A percentile compares a stretch with the other conserved stretches of the same genome.
These are phyloP conservation scores for Ifrita kowaldi DNA, from an alignment of 2,113 vertebrate species.

Conservation along the genomic window DNA sequence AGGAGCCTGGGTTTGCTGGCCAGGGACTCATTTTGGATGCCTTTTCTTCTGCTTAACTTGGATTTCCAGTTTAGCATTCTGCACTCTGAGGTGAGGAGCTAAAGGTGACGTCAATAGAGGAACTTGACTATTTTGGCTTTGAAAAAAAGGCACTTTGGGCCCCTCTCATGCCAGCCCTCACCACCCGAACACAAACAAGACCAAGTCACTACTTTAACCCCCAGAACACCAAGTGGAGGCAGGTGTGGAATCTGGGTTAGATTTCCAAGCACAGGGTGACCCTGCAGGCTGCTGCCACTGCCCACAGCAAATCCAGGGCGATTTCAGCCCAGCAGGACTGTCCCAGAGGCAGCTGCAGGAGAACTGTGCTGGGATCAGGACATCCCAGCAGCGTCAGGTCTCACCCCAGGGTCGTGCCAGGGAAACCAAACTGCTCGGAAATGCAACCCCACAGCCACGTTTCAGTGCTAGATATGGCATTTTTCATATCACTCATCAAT, in stretches of 20 bases:
- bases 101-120: neutral
- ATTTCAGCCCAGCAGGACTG: no score
- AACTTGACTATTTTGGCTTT: neutral
- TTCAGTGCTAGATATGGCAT: neutral
- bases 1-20: neutral
- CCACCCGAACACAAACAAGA: neutral
- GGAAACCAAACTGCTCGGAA: neutral
- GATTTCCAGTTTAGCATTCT: neutral
- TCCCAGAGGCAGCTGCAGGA: no score
- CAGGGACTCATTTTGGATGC: neutral
- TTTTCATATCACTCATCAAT: neutral
- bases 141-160: neutral
- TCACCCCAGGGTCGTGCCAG: neutral
- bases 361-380: no score
- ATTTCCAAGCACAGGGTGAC: neutral
- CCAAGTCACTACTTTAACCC: neutral
- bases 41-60: neutral
- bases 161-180: neutral
- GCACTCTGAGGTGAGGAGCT: neutral
- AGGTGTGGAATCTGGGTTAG: neutral
- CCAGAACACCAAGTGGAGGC: neutral
- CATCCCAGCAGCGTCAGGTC: neutral
- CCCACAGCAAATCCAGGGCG: no score
- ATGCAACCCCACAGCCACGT: neutral
- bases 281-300: neutral